phyloP scores from a whole-genome alignment of 2,797 vertebrate genomes.

The Remorina albescens region DNA sequence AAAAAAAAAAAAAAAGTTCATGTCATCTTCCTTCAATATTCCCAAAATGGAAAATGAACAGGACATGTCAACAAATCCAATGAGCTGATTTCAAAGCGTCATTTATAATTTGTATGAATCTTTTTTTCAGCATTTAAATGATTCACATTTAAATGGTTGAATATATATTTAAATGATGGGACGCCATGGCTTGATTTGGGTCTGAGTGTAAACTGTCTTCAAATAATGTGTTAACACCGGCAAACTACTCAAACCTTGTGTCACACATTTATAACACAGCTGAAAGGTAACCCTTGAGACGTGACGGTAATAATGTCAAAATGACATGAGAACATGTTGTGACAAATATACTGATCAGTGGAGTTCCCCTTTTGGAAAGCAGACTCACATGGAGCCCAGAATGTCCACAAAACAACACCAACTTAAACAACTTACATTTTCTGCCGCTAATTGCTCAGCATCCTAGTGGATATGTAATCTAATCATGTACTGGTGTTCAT shows the following conservation, averaged over 20 bases:
- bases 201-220: too few relatives aligned
- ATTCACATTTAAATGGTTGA: too few relatives aligned
- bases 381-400: background rate
- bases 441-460: constrained; percentile 8
- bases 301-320: background rate
- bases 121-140: background rate
- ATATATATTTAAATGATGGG: background rate
- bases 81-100: background rate
- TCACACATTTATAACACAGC: background rate
- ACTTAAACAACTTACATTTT: constrained; percentile 15
- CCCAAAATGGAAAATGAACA: background rate
- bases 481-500: constrained; percentile 59
- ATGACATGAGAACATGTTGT: constrained; percentile 12
- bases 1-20: background rate
- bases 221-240: too few relatives aligned
- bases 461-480: constrained; percentile 50
- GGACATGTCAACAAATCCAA: background rate
- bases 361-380: constrained; percentile 18
- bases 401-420: background rate
- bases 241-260: too few relatives aligned
- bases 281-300: background rate
- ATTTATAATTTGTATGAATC: background rate
- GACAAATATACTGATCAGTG: constrained; percentile 14
- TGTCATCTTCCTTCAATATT: background rate
- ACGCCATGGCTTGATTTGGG: background rate